phyloP scores from a whole-genome alignment of 2,113 vertebrate species.

The Albula glossodonta region DNA sequence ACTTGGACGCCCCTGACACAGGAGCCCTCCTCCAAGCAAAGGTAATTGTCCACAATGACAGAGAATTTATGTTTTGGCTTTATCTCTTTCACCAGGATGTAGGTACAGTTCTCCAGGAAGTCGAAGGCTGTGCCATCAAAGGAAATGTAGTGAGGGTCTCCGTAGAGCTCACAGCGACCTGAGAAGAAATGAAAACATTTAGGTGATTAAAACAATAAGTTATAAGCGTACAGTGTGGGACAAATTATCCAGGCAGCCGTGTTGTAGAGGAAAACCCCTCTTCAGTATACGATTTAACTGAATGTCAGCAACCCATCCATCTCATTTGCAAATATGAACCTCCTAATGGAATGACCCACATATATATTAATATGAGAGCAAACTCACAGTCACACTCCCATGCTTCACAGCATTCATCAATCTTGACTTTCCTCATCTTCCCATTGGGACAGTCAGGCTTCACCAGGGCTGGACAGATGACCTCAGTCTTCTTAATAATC shows the following conservation, averaged over 20 bases:
- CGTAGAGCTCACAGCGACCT: conserved; percentile 69
- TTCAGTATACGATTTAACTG: no score
- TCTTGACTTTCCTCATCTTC: conserved; percentile 34
- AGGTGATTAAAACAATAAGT: neutral
- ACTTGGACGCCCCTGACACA: conserved; percentile 61
- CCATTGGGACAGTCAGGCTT: conserved; percentile 55
- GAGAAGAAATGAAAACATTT: neutral
- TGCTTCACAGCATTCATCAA: conserved; percentile 61
- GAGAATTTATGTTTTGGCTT: conserved; percentile 49
- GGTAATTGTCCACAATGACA: conserved; percentile 66
- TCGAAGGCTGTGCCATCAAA: conserved; percentile 57
- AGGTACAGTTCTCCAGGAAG: conserved; percentile 64
- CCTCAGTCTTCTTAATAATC: conserved; percentile 31
- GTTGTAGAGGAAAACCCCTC: neutral
- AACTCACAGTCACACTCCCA: conserved; percentile 70
- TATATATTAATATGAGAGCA: no score
- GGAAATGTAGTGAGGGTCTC: conserved; percentile 71
- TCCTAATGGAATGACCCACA: no score
- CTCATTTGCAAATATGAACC: no score
- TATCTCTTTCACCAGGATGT: conserved; percentile 65
- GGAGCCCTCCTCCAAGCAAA: conserved; percentile 48
- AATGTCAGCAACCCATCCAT: no score
- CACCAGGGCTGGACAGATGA: conserved; percentile 39
- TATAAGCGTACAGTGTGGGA: neutral
- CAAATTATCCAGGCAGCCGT: no score